These are phyloP conservation scores for Drosophila nigrodunni DNA, from an alignment of 1,140 invertebrate genomes.

Conservation along the genomic window DNA sequence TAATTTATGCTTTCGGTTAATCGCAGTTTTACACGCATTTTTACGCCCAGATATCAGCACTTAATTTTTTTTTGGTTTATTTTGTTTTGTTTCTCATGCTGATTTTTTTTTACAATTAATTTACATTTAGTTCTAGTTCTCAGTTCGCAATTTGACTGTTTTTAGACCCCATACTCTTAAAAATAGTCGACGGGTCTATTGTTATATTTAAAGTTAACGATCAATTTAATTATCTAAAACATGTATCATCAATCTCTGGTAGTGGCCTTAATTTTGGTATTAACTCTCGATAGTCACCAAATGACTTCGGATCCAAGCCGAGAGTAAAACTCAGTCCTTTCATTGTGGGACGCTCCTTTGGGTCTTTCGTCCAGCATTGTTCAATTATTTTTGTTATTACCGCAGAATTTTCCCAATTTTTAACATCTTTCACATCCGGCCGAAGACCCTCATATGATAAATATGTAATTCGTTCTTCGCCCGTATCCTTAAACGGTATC, in stretches of 20 bases:
- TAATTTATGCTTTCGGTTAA: slow-evolving; percentile 64
- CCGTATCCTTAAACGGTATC: not conserved
- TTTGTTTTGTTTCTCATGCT: no score
- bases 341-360: not conserved
- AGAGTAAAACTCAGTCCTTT: not conserved
- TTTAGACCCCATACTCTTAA: no score
- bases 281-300: not conserved
- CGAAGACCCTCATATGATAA: no score
- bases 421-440: not conserved
- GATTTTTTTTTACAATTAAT: no score
- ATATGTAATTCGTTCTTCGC: no score
- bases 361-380: not conserved
- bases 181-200: no score
- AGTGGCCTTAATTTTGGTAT: not conserved
- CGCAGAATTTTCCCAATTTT: not conserved
- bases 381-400: not conserved
- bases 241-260: not conserved
- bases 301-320: not conserved
- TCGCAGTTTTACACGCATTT: slow-evolving; percentile 46
- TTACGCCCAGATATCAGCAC: not conserved
- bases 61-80: no score
- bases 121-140: no score
- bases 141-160: no score
- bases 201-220: no score
- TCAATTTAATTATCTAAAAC: not conserved